Evolutionary conservation across 1,140 invertebrate genomes (phyloP).

Genomic region (honey bee (Apis mellifera)): Amel_HAv3.1 CM009941.2:12268001-12268500

Average conservation of each 20-base stretch:
- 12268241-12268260: background rate
- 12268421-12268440: too few relatives aligned
- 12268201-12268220: background rate
- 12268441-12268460: background rate
- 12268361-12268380: too few relatives aligned
- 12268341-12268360: too few relatives aligned
- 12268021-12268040: too few relatives aligned
- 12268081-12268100: slow-evolving; percentile 1
- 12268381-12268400: too few relatives aligned
- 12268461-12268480: background rate
- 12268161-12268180: background rate
- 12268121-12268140: background rate
- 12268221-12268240: background rate
- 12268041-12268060: slow-evolving; percentile 1
- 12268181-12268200: slow-evolving; percentile 41
- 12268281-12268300: background rate
- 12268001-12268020: slow-evolving; percentile 34
- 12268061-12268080: slow-evolving; percentile 23
- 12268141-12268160: background rate
- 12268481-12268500: background rate
- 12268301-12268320: background rate
- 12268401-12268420: too few relatives aligned
- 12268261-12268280: background rate
- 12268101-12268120: background rate
- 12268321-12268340: too few relatives aligned